Evolutionary conservation across 2,113 vertebrate genomes (phyloP), one percentile per base, ranked within the genome.

Genomic region (Arenaria interpres): DNA sequence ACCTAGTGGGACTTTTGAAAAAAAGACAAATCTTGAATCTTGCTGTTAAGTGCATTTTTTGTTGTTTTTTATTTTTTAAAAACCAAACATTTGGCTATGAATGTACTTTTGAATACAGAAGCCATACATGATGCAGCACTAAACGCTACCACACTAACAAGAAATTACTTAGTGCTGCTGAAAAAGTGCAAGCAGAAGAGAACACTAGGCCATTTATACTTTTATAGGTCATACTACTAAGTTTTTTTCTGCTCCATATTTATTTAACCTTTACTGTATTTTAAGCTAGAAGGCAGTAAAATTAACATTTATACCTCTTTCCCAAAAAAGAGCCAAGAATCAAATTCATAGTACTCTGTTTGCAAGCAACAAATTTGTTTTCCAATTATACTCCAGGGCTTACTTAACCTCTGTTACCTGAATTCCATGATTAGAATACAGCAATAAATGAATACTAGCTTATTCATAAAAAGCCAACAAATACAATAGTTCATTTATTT

Each of bases 181-280:
- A 96, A 97, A 97, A 96, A 97, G 87, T 33, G 80, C 94, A 93
- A 78, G 80, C 90, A 97, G 69, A 51, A 53, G 88, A 96, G 96
- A 98, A 98, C 98, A 98, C 93, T 90, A 75, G 79, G 51, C 91
- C 81, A 92, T 97, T 97, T 98, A 96, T 98, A 83, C 85, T 94
- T 93, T 90, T 62, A 97, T 88, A 95, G 72, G 96, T 94, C 97
- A 97, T 72, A 95, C 94, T 96, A 92, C 60, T 94, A 75, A 88
- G 41, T 71, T 89, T 84, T 95, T 97, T 97, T 96, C 85, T 97
- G 84, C 88, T 93, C 83, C 62, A 18, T 95, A 95, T 98, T 98
- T 98, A 91, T 85, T 97, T 98, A 98, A 98, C 97, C 97, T 98
- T 98, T 91, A 85, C 90, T 90, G 91, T 97, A 98, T 98, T 98